Evolutionary conservation across 2,797 vertebrate genomes (phyloP).

Genomic region (Lepilemur ruficaudatus): DNA sequence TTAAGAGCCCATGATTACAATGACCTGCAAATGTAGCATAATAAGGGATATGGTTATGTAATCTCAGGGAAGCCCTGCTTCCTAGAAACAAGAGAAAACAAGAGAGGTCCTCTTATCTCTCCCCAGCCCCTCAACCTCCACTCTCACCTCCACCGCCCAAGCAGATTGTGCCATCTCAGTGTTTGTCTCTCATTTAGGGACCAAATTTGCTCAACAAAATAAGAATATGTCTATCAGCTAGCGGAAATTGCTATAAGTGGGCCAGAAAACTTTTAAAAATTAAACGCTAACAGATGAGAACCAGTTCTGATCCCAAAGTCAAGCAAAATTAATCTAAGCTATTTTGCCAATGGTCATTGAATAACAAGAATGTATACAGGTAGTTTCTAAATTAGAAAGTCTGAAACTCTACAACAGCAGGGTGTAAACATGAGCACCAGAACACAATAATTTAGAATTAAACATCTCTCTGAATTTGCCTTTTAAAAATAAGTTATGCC

Average conservation of each 20-base stretch:
- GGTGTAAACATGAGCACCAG: not conserved
- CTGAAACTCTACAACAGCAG: not conserved
- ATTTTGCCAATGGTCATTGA: slow-evolving; percentile 42
- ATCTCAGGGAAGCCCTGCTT: not conserved
- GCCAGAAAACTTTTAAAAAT: slow-evolving; percentile 36
- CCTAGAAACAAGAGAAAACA: not conserved
- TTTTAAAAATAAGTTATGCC: slow-evolving; percentile 64
- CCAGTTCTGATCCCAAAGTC: slow-evolving; percentile 33
- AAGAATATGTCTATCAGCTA: not conserved
- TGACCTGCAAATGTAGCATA: not conserved
- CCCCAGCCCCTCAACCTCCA: not conserved
- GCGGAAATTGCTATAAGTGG: not conserved
- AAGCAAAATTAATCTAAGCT: slow-evolving; percentile 20
- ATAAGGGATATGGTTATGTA: not conserved
- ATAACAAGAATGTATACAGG: slow-evolving; percentile 2
- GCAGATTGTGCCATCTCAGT: not conserved
- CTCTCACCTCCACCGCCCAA: not conserved
- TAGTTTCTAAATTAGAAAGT: slow-evolving; percentile 13
- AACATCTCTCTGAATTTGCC: slow-evolving; percentile 14
- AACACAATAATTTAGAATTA: slow-evolving; percentile 1
- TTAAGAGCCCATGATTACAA: not conserved
- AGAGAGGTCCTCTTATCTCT: not conserved
- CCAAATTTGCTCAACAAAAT: slow-evolving; percentile 40
- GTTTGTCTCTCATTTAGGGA: not conserved
- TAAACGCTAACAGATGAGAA: slow-evolving; percentile 54